These are phyloP conservation scores for Phalanger gymnotis DNA, from an alignment of 2,797 vertebrate species.

Conservation along the genomic window DNA sequence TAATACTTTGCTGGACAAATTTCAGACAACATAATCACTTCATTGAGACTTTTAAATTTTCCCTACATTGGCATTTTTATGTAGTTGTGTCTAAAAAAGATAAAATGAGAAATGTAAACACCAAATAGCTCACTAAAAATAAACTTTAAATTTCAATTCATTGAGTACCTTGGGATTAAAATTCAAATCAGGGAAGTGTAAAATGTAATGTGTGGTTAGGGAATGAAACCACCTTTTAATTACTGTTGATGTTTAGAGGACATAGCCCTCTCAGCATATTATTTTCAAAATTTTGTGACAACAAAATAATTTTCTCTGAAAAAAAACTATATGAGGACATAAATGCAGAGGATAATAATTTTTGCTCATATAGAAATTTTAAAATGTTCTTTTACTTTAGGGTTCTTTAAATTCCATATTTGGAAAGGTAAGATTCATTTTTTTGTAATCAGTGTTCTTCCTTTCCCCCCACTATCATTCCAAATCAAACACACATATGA, in stretches of 20 bases:
- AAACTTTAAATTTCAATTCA: conserved; percentile 64
- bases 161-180: conserved; percentile 58
- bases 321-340: background rate
- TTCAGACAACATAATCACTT: conserved; percentile 57
- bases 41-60: conserved; percentile 42
- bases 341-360: conserved; percentile 1
- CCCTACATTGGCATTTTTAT: conserved; percentile 45
- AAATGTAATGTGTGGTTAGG: conserved; percentile 56
- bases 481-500: conserved; percentile 1
- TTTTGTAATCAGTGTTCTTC: background rate
- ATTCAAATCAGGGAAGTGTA: conserved; percentile 60
- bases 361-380: conserved; percentile 21
- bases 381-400: background rate
- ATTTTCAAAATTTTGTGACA: conserved; percentile 51
- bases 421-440: background rate
- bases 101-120: conserved; percentile 58
- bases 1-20: conserved; percentile 23
- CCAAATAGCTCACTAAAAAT: conserved; percentile 63
- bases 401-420: background rate
- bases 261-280: conserved; percentile 32
- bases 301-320: conserved; percentile 13
- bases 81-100: conserved; percentile 49
- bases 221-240: conserved; percentile 71
- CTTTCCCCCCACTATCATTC: background rate
- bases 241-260: conserved; percentile 50